Percentiles rank a stretch among this genome's conserved stretches.
Evolutionary conservation across 1,140 invertebrate species (phyloP).

Genomic region (Lepidotrigona ventralis): DNA sequence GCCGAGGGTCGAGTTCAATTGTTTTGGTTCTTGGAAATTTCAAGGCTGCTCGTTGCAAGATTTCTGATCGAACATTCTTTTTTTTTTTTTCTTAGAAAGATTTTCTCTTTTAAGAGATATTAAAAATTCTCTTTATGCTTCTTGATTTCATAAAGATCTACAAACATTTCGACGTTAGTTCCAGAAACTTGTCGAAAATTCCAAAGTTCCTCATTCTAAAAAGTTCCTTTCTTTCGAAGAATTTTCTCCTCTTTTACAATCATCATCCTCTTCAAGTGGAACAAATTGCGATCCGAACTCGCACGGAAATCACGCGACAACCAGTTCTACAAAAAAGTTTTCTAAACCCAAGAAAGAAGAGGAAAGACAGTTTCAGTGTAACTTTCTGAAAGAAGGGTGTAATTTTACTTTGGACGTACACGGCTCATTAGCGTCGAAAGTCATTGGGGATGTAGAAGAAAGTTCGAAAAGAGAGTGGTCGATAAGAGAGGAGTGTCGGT

Average conservation of each 20-base stretch:
- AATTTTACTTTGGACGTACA: background rate
- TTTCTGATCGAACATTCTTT: no score
- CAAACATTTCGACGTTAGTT: background rate
- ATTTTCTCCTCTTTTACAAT: background rate
- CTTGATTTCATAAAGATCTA: background rate
- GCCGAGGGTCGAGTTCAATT: background rate
- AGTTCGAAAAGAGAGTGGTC: background rate
- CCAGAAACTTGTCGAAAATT: background rate
- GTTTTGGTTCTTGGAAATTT: background rate
- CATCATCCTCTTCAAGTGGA: background rate
- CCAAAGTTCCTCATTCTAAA: background rate
- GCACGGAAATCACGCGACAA: background rate
- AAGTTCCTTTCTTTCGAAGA: background rate
- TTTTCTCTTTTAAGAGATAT: no score
- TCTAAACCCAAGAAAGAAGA: background rate
- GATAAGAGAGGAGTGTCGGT: background rate
- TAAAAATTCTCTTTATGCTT: no score
- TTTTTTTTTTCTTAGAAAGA: no score
- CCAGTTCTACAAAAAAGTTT: background rate
- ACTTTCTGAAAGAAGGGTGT: background rate
- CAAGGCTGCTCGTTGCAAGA: background rate
- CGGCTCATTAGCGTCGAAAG: slow-evolving; percentile 26
- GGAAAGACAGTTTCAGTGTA: background rate
- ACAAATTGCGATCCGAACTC: background rate
- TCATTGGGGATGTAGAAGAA: slow-evolving; percentile 1